phyloP scores from a whole-genome alignment of 35 echinoderm and acorn worm genomes.

The Apostichopus californicus region DNA sequence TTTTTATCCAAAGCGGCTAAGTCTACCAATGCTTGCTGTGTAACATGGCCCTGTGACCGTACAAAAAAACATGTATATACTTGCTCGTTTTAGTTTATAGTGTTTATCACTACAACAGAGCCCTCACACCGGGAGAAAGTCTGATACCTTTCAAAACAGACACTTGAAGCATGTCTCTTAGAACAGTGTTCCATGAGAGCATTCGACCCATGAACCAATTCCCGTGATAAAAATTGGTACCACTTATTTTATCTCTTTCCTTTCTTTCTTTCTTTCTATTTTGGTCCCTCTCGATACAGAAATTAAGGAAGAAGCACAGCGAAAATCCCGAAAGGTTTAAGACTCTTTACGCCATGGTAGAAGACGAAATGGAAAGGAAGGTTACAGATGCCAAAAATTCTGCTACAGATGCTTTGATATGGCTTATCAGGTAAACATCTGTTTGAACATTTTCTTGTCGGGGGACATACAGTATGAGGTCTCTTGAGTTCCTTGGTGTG shows the following conservation, averaged over 20 bases:
- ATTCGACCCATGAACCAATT: too few species aligned
- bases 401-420: conserved; percentile 74
- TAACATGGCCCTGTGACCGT: too few species aligned
- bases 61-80: too few species aligned
- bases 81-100: too few species aligned
- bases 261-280: not conserved
- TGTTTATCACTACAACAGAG: too few species aligned
- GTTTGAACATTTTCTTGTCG: not conserved
- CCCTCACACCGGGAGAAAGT: too few species aligned
- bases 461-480: not conserved
- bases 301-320: conserved; percentile 64
- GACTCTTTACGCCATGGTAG: conserved; percentile 60
- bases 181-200: too few species aligned
- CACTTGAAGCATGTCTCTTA: too few species aligned
- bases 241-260: not conserved
- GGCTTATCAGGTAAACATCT: conserved; percentile 61
- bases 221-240: not conserved
- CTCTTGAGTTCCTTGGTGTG: too few species aligned
- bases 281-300: conserved; percentile 1
- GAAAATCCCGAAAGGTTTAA: conserved; percentile 50
- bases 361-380: conserved; percentile 57
- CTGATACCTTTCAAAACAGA: too few species aligned
- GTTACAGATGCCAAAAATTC: conserved; percentile 58
- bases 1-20: too few species aligned
- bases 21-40: too few species aligned